Evolutionary conservation across 2,113 vertebrate genomes (phyloP).

Genomic region (Sinosuthora webbiana): DNA sequence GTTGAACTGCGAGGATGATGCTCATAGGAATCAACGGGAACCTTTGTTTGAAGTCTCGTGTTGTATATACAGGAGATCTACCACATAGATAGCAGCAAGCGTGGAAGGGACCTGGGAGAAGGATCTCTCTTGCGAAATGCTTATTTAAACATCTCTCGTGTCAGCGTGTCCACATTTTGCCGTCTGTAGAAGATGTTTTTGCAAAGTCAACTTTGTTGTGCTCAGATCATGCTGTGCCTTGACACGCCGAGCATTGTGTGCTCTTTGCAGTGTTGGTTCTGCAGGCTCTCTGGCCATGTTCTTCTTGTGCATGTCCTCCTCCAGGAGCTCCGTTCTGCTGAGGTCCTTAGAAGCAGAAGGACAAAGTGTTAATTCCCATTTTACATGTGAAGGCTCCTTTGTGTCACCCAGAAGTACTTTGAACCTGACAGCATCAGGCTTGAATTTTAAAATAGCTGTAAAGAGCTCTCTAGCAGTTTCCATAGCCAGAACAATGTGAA

Average conservation of each 20-base stretch:
- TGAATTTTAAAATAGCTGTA: neutral
- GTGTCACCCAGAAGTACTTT: neutral
- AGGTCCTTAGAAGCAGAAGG: neutral
- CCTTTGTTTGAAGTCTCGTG: constrained; percentile 32
- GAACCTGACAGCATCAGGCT: neutral
- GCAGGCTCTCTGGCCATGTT: neutral
- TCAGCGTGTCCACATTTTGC: neutral
- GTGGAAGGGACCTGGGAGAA: neutral
- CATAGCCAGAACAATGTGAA: neutral
- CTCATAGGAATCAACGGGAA: neutral
- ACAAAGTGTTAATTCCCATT: neutral
- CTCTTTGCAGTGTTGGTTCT: neutral
- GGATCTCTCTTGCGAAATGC: neutral
- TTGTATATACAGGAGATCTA: neutral
- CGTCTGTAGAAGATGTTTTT: neutral
- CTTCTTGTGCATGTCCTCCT: neutral
- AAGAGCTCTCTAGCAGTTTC: neutral
- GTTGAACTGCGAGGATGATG: neutral
- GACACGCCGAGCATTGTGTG: neutral
- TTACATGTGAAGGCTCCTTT: neutral
- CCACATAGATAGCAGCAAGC: neutral
- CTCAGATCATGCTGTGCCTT: neutral
- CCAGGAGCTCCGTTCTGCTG: neutral
- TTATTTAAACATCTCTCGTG: neutral
- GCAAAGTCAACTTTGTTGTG: constrained; percentile 1